Base-by-base conservation (phyloP, 2,797 vertebrate species). In the Myotis myotis region DNA sequence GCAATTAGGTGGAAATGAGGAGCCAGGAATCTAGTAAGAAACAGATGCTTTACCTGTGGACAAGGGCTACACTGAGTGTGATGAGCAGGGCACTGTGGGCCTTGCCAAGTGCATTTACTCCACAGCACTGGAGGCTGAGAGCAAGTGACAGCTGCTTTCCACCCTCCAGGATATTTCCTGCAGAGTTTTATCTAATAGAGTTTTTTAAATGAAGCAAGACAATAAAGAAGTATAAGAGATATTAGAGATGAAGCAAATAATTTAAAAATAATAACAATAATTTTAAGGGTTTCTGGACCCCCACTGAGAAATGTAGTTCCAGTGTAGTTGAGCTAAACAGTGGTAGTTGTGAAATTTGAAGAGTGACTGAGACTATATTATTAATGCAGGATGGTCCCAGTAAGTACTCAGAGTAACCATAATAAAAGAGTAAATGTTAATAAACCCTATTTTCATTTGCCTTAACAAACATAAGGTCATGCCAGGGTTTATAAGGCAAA, bases 51-150 rank as follows among this genome's bases (percentile, higher is more conserved):
- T 49, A 17, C 28, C 25, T 36, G 2, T 36, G 11, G 62, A 70
- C 25, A 1, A 53, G 3, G 15, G 9, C 51, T 9, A 15, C 5
- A 0, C 22, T 1, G 25, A 64, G n/a, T 1, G 17, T 0, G 0
- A 19, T 2, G n/a, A 53, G 78, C 33, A 17, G 47, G 23, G 47
- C 20, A 3, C 7, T 10, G 36, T 7, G 13, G n/a, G 2, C 6
- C n/a, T 22, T 22, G 33, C 41, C 64, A 74, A 47, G 13, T 2
- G 3, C 55, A 30, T 68, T 28, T 25, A 36, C 36, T 51, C 28
- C 8, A 5, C 11, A 22, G 28, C 71, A n/a, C 62, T 1, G 8
- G 30, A 78, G 3, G 15, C 10, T 2, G 0, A 1, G 6, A 82
- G 33, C 66, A 74, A 60, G 62, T 53, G 57, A 53, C 49, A 49